These are phyloP conservation scores for Neodontobutis hainanensis DNA, from an alignment of 2,113 vertebrate genomes.

Conservation along the genomic window DNA sequence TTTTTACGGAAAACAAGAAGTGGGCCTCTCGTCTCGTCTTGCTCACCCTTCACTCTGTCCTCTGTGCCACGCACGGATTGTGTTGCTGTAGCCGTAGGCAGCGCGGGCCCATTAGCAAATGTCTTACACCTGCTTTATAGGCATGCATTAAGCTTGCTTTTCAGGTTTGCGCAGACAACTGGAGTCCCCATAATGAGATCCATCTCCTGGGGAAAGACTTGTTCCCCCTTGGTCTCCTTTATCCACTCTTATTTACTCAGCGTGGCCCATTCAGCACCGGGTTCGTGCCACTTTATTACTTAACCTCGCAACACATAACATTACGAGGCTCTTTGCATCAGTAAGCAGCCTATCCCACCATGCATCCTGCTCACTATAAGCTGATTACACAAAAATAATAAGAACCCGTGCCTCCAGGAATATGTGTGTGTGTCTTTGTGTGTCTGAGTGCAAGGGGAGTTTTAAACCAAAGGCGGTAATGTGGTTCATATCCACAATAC, in stretches of 20 bases:
- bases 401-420: conserved; percentile 63
- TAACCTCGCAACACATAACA: conserved; percentile 74
- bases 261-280: conserved; percentile 66
- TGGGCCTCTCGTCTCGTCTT: conserved; percentile 4
- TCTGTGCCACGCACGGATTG: conserved; percentile 43
- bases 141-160: conserved; percentile 77
- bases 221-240: conserved; percentile 62
- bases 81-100: conserved; percentile 57
- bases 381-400: conserved; percentile 85
- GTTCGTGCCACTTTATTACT: conserved; percentile 80
- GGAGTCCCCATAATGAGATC: conserved; percentile 82
- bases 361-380: conserved; percentile 73
- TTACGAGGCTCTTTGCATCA: conserved; percentile 78
- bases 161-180: conserved; percentile 65
- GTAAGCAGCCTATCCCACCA: conserved; percentile 67
- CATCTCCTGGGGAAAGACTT: conserved; percentile 73
- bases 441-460: conserved; percentile 23
- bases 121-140: conserved; percentile 81
- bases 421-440: conserved; percentile 38
- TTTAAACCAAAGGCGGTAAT: conserved; percentile 22
- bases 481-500: neutral
- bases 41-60: conserved; percentile 39
- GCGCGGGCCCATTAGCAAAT: conserved; percentile 68
- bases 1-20: conserved; percentile 59
- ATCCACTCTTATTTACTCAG: conserved; percentile 75